Evolutionary conservation across 2,113 vertebrate genomes (phyloP).

Genomic region (Megaceryle maxima): DNA sequence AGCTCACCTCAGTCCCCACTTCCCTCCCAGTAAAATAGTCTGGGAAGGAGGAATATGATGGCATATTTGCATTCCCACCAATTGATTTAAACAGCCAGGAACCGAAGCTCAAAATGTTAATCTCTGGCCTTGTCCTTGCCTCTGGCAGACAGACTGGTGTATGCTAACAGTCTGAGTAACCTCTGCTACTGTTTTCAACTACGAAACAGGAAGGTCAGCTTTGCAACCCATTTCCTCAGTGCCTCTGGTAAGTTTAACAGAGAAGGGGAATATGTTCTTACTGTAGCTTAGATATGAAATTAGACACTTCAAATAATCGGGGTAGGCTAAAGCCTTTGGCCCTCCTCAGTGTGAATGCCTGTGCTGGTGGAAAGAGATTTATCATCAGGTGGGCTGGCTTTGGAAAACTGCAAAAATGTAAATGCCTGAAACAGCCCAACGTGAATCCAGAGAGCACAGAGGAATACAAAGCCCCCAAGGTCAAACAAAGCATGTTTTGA

Average conservation of each 20-base stretch:
- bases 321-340: not conserved
- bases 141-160: not conserved
- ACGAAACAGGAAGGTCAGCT: not conserved
- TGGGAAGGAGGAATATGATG: not conserved
- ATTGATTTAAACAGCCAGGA: not conserved
- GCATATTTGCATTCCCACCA: not conserved
- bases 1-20: not conserved
- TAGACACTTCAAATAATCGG: not conserved
- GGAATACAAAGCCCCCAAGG: not conserved
- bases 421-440: not conserved
- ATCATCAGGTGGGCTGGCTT: not conserved
- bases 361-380: not conserved
- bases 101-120: not conserved
- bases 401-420: not conserved
- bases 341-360: not conserved
- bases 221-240: not conserved
- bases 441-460: not conserved
- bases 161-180: not conserved
- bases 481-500: not conserved
- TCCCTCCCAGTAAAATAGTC: not conserved
- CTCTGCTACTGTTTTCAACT: not conserved
- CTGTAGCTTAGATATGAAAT: not conserved
- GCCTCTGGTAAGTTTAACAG: not conserved
- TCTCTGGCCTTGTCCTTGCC: not conserved
- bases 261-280: not conserved